These are phyloP conservation scores for Chloropsis cyanopogon DNA, from an alignment of 2,113 vertebrate species.

Conservation along the genomic window DNA sequence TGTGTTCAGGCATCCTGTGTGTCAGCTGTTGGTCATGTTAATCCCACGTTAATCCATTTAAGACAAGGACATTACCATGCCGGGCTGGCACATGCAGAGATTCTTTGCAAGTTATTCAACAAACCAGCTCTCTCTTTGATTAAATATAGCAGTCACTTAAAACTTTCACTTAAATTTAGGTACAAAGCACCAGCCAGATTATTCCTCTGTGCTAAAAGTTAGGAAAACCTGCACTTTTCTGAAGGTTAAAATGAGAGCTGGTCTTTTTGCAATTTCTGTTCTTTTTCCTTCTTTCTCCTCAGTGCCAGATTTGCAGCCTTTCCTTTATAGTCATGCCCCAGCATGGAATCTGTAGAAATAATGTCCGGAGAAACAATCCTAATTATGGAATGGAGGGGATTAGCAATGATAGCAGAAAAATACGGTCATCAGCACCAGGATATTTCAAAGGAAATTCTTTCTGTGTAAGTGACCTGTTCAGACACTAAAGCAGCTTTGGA, in stretches of 20 bases:
- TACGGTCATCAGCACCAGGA: rapidly evolving
- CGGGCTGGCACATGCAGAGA: background rate
- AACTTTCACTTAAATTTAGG: background rate
- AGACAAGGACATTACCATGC: background rate
- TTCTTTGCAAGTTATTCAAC: background rate
- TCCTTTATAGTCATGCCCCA: background rate
- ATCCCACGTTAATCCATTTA: background rate
- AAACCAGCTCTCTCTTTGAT: background rate
- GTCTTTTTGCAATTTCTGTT: background rate
- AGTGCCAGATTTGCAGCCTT: background rate
- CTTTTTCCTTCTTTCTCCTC: background rate
- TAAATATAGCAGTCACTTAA: background rate
- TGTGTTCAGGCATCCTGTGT: background rate
- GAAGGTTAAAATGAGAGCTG: background rate
- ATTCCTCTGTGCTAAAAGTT: background rate
- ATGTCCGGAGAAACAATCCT: background rate
- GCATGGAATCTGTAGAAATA: background rate
- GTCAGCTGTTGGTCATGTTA: background rate
- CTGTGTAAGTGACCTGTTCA: background rate
- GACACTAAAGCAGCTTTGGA: background rate
- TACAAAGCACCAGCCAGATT: background rate
- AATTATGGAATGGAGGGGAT: background rate
- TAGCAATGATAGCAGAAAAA: background rate
- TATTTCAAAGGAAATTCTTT: background rate
- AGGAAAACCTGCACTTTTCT: background rate